Evolutionary conservation across 2,888 invertebrate species (phyloP), one percentile per base, ranked within the genome.

Genomic region (Tetrapedia diversipes): DNA sequence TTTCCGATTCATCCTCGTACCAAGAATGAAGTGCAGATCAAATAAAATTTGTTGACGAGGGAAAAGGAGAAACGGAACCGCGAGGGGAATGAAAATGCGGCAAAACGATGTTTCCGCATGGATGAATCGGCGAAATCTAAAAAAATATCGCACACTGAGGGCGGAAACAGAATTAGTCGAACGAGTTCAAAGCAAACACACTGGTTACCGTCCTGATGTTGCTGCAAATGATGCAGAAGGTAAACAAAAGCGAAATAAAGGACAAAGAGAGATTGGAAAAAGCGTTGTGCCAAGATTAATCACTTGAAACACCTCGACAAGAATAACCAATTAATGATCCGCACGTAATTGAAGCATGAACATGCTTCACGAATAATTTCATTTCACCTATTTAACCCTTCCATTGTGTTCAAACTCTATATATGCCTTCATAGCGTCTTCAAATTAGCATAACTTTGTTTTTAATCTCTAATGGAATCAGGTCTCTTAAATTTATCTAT

Each of bases 1-100:
- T n/a, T n/a, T n/a, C n/a, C n/a, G n/a, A n/a, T n/a, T n/a, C n/a
- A n/a, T n/a, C n/a, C n/a, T n/a, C n/a, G n/a, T n/a, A n/a, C n/a
- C 47, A 71, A 72, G 45, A 49, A 37, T 10, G 45, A 49, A 54
- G 32, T 32, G 64, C 53, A 32, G 3, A 4, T 45, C 16, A 72
- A 59, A 65, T 47, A 54, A n/a, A n/a, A n/a, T 72, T 75, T 47
- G 53, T 54, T 45, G n/a, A 22, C 24, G 22, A 24, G 49, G 47
- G 11, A 56, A 39, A 41, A 8, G 24, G 32, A n/a, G 10, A 24
- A 11, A 24, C 10, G 60, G 37, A 54, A 65, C 24, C 14, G 22
- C 51, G 4, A n/a, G 8, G 19, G 68, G 24, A 47, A 39, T 45
- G 54, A 24, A 60, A 68, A 29, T 29, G 29, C 60, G 47, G 32